These are phyloP conservation scores for Sardina pilchardus DNA, from an alignment of 2,113 vertebrate species.

Conservation along the genomic window DNA sequence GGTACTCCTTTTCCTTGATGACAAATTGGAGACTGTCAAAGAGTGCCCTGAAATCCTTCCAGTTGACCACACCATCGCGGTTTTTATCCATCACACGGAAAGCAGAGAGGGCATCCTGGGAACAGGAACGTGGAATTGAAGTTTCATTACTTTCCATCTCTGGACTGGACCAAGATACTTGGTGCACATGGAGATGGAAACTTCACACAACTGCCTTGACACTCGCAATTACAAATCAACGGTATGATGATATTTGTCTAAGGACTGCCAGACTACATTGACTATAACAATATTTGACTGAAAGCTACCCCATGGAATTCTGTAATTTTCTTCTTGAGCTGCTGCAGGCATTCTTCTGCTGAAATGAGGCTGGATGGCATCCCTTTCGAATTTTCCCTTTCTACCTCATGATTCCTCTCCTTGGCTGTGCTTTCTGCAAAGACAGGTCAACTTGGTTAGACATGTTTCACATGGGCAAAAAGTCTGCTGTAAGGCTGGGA, in stretches of 20 bases:
- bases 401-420: slow-evolving; percentile 10
- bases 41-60: slow-evolving; percentile 61
- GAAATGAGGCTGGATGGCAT: slow-evolving; percentile 22
- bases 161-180: not conserved
- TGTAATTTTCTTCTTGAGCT: slow-evolving; percentile 60
- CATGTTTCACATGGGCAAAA: not conserved
- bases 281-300: no score
- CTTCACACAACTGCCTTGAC: not conserved
- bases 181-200: not conserved
- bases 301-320: slow-evolving; percentile 56
- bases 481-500: no score
- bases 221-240: not conserved
- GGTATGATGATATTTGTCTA: not conserved
- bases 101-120: slow-evolving; percentile 67
- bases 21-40: slow-evolving; percentile 61
- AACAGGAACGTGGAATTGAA: slow-evolving; percentile 37
- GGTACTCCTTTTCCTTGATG: slow-evolving; percentile 60
- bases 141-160: not conserved
- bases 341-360: slow-evolving; percentile 67
- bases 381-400: not conserved
- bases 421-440: slow-evolving; percentile 23
- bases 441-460: not conserved
- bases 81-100: slow-evolving; percentile 69
- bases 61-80: slow-evolving; percentile 63
- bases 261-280: no score